Evolutionary conservation across 35 echinoderm and acorn worm genomes (phyloP).

Genomic region (Amphiura filiformis): DNA sequence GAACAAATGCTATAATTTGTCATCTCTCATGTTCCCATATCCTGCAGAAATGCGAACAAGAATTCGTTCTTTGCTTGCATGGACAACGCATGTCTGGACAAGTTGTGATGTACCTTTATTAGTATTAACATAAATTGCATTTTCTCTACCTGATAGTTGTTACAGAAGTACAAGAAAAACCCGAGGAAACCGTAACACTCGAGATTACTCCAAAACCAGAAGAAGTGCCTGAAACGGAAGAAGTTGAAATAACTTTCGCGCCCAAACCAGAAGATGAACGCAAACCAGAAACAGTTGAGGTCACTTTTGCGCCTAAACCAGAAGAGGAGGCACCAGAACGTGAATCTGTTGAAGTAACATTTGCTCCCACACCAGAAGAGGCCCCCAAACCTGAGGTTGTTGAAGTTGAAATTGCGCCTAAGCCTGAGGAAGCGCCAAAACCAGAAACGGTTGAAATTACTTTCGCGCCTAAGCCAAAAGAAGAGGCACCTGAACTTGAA

Average conservation of each 20-base stretch:
- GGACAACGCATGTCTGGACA: no score
- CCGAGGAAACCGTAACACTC: not conserved
- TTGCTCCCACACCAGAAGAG: not conserved
- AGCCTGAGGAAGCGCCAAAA: not conserved
- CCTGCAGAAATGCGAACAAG: no score
- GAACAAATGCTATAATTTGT: no score
- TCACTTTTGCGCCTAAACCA: not conserved
- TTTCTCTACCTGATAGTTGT: no score
- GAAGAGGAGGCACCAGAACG: not conserved
- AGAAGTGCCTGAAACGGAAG: not conserved
- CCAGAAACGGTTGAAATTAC: not conserved
- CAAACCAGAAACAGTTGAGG: not conserved
- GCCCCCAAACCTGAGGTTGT: not conserved
- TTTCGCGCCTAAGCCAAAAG: not conserved
- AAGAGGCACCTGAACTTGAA: not conserved
- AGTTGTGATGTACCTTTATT: no score
- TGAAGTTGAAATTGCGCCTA: not conserved
- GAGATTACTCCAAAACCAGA: conserved; percentile 7
- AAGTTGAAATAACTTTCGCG: not conserved
- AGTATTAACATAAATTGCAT: no score
- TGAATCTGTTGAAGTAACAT: not conserved
- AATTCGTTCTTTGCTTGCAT: no score
- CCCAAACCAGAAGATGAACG: not conserved
- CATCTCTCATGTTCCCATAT: no score
- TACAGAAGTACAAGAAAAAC: not conserved